Evolutionary conservation across 1,140 invertebrate species (phyloP).

Genomic region (Lysiphlebus fabarum): DNA sequence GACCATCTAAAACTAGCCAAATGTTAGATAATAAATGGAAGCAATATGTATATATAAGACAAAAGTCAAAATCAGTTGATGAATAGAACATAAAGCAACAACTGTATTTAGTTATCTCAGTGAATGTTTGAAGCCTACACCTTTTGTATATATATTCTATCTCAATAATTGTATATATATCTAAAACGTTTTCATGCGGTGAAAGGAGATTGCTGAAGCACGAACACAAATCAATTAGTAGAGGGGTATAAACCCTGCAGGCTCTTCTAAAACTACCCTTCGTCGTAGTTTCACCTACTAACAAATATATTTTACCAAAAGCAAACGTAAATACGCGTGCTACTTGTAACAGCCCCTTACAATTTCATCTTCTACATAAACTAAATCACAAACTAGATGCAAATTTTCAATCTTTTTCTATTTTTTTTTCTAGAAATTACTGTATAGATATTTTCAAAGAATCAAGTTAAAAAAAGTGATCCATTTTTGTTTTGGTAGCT

Average conservation of each 20-base stretch:
- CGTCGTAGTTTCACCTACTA: not conserved
- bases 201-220: slow-evolving; percentile 40
- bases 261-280: slow-evolving; percentile 29
- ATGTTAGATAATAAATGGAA: too few species aligned
- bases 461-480: too few species aligned
- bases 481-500: too few species aligned
- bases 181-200: slow-evolving; percentile 35
- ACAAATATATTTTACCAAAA: not conserved
- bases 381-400: not conserved
- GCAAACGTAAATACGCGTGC: not conserved
- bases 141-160: too few species aligned
- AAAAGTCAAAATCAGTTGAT: not conserved
- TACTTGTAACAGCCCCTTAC: not conserved
- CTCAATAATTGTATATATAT: slow-evolving; percentile 15
- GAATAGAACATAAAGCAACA: not conserved
- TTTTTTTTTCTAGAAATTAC: too few species aligned
- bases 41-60: too few species aligned
- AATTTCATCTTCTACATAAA: not conserved
- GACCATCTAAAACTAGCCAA: too few species aligned
- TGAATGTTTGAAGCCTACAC: not conserved
- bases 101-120: not conserved
- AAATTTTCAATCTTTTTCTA: too few species aligned
- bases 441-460: too few species aligned
- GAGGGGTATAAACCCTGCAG: slow-evolving; percentile 39
- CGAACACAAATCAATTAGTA: slow-evolving; percentile 51